Conservation (phyloP, 2,888 invertebrate species). For the Drosophila mimetica region DNA sequence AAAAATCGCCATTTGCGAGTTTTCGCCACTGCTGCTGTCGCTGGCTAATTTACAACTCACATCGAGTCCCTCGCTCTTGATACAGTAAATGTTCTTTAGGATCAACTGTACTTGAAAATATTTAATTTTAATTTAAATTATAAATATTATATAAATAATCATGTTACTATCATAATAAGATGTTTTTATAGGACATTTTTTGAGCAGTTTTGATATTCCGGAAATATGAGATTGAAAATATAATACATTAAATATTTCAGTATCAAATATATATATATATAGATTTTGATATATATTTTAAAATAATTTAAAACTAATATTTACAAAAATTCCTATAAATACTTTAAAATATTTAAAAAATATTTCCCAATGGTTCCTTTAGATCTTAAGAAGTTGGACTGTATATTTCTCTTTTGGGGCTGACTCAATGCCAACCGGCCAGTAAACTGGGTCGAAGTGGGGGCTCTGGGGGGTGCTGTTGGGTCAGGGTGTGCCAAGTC, state of each 20-base stretch:
- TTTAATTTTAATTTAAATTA: too few relatives aligned
- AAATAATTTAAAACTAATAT: too few relatives aligned
- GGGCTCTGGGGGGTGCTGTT: constrained; percentile 37
- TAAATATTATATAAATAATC: too few relatives aligned
- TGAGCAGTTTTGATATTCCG: too few relatives aligned
- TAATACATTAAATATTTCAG: too few relatives aligned
- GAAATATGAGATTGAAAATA: too few relatives aligned
- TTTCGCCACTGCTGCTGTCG: constrained; percentile 31
- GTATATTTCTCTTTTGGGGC: constrained; percentile 24
- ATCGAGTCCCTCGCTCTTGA: constrained; percentile 20
- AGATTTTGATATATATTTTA: too few relatives aligned
- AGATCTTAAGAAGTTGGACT: constrained; percentile 5
- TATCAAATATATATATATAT: too few relatives aligned
- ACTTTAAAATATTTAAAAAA: too few relatives aligned
- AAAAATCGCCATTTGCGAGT: constrained; percentile 54
- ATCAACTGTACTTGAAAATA: neutral
- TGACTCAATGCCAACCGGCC: constrained; percentile 65
- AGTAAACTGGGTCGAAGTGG: constrained; percentile 73
- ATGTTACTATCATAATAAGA: too few relatives aligned
- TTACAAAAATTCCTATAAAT: too few relatives aligned
- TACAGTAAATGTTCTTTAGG: constrained; percentile 4
- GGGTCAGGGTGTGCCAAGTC: constrained; percentile 67
- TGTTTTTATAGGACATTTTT: too few relatives aligned
- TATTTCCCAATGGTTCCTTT: neutral
- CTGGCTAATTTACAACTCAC: constrained; percentile 56